A percentile compares a stretch with the other conserved stretches of the same genome.
Evolutionary conservation across 2,888 invertebrate species (phyloP).

Genomic region (Zonitis immaculata): DNA sequence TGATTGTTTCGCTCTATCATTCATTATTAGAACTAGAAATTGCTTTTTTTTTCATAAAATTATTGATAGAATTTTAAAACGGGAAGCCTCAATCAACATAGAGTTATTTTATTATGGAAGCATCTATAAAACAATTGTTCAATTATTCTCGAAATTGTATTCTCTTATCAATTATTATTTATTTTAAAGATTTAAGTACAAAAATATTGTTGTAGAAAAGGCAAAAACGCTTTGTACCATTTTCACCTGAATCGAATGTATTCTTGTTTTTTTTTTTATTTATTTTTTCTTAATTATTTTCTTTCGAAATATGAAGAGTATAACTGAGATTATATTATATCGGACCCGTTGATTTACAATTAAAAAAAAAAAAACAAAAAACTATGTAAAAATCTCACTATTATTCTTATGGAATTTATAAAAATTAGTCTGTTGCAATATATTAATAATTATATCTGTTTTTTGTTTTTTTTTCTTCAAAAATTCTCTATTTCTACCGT

Average conservation of each 20-base stretch:
- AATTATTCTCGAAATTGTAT: conserved; percentile 28
- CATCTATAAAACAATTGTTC: conserved; percentile 35
- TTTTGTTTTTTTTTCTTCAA: conserved; percentile 13
- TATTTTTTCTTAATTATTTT: no score
- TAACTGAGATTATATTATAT: conserved; percentile 13
- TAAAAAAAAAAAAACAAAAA: conserved; percentile 1
- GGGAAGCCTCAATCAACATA: conserved; percentile 39
- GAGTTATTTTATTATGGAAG: conserved; percentile 32
- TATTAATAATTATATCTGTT: neutral
- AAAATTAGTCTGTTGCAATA: neutral
- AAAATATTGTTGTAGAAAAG: conserved; percentile 47
- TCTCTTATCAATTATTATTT: conserved; percentile 8
- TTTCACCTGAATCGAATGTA: conserved; percentile 45
- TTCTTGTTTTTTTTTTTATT: conserved; percentile 22
- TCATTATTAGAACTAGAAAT: conserved; percentile 17
- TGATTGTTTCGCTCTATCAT: neutral
- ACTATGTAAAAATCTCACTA: conserved; percentile 5
- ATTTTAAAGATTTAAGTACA: conserved; percentile 45
- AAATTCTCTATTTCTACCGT: conserved; percentile 39
- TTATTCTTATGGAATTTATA: neutral
- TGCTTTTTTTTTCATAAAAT: conserved; percentile 8
- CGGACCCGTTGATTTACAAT: conserved; percentile 10
- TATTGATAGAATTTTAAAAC: conserved; percentile 21
- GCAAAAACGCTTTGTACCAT: conserved; percentile 49
- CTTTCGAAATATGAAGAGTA: neutral